These are phyloP conservation scores for Panthera tigris DNA, from an alignment of 2,113 vertebrate species.

Conservation along the genomic window DNA sequence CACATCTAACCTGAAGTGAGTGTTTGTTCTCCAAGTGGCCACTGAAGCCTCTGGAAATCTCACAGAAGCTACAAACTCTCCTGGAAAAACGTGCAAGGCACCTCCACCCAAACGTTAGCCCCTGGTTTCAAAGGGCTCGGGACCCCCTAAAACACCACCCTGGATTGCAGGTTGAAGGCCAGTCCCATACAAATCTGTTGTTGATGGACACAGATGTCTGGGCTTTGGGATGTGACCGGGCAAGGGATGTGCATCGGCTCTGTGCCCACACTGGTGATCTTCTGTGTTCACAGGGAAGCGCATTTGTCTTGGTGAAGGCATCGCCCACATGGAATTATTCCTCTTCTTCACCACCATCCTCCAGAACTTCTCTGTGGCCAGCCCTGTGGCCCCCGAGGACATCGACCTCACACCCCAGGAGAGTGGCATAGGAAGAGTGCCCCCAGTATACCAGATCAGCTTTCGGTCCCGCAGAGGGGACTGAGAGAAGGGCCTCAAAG, in stretches of 20 bases:
- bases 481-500: background rate
- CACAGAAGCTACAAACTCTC: background rate
- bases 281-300: slow-evolving; percentile 72
- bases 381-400: background rate
- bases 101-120: background rate
- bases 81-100: background rate
- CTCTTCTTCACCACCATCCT: slow-evolving; percentile 81
- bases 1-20: background rate
- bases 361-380: slow-evolving; percentile 74
- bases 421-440: slow-evolving; percentile 60
- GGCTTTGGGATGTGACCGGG: background rate
- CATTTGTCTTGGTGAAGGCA: slow-evolving; percentile 74
- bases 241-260: fast-evolving
- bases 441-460: slow-evolving; percentile 51
- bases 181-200: background rate
- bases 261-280: fast-evolving
- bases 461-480: slow-evolving; percentile 51
- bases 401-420: slow-evolving; percentile 69
- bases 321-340: slow-evolving; percentile 75
- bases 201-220: background rate
- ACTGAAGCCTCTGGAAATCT: background rate
- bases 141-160: background rate
- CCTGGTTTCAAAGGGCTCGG: background rate
- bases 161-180: background rate
- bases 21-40: background rate